These are phyloP conservation scores for Saccostrea cuccullata DNA, from an alignment of 1,140 invertebrate genomes.

Conservation along the genomic window DNA sequence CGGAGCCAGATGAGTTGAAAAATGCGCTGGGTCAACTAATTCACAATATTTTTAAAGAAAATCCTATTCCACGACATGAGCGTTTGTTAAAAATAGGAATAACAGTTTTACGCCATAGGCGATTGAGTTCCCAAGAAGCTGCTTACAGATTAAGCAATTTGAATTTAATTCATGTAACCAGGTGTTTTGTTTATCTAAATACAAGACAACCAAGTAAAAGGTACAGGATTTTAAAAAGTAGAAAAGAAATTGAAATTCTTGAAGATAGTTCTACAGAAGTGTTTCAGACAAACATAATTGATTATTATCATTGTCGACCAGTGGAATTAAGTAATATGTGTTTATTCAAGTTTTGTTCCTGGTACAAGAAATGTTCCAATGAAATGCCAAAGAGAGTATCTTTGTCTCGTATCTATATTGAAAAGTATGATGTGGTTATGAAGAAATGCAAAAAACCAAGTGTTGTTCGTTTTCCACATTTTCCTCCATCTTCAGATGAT, in stretches of 20 bases:
- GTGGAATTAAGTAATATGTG: constrained; percentile 6
- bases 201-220: constrained; percentile 50
- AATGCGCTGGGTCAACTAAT: constrained; percentile 50
- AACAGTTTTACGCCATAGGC: constrained; percentile 52
- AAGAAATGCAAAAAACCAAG: constrained; percentile 39
- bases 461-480: constrained; percentile 53
- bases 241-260: constrained; percentile 37
- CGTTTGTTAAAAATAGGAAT: constrained; percentile 51
- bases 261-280: constrained; percentile 46
- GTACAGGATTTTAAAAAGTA: constrained; percentile 46
- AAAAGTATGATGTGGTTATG: constrained; percentile 39
- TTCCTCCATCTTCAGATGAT: constrained; percentile 55
- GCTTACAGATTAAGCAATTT: constrained; percentile 36
- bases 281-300: constrained; percentile 51
- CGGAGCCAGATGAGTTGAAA: constrained; percentile 60
- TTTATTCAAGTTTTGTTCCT: constrained; percentile 48
- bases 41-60: constrained; percentile 37
- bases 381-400: neutral
- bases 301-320: constrained; percentile 51
- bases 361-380: constrained; percentile 43
- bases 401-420: constrained; percentile 34
- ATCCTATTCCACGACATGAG: constrained; percentile 39
- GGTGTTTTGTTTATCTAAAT: constrained; percentile 55
- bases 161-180: constrained; percentile 40
- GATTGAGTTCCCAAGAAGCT: constrained; percentile 58